Base-by-base conservation (phyloP, 1,140 invertebrate genomes). In the Drosophila parvula region DNA sequence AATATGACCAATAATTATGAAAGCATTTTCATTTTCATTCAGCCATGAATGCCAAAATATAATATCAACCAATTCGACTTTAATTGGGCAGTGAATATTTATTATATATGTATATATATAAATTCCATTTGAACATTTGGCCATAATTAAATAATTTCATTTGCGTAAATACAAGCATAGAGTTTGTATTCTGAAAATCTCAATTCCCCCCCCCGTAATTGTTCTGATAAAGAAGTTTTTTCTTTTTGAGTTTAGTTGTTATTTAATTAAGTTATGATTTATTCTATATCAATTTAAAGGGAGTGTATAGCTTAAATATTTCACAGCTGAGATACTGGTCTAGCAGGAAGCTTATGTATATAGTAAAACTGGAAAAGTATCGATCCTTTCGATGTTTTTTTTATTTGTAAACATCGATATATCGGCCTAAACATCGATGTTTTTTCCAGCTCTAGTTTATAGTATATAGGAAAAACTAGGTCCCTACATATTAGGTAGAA, bases 1-100 rank as follows among this genome's bases (percentile, higher is more conserved):
- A 55, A 55, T 68, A 50, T 47, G 34, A 47, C n/a, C 43, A 27
- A 70, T 71, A 71, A 71, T 71, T 71, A 71, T 71, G 43, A 27
- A 41, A 58, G 30, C 53, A 50, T 71, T 71, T 32, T 12, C 48
- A 50, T 50, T 50, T 34, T 34, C 32, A 50, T 50, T 56, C 4
- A 30, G 60, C 22, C 8, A 7, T 11, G 12, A 30, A 22, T 41
- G 60, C 27, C 22, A 27, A 70, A 70, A 57, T 57, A 38, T 22
- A 70, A 57, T 57, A 38, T 22, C 1, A 38, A 28, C 4, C n/a
- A 58, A 58, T 38, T 65, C 5, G 34, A 5, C 2, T 12, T 59
- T 58, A 48, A 48, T 47, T 70, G 34, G 36, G 1, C 48, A 12
- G 10, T 4, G 6, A n/a, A 47, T 7, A 22, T 22, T 27, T 2